Evolutionary conservation across 2,888 invertebrate genomes (phyloP), one percentile per base, ranked within the genome.

Genomic region (Drosophila austrosaltans): DNA sequence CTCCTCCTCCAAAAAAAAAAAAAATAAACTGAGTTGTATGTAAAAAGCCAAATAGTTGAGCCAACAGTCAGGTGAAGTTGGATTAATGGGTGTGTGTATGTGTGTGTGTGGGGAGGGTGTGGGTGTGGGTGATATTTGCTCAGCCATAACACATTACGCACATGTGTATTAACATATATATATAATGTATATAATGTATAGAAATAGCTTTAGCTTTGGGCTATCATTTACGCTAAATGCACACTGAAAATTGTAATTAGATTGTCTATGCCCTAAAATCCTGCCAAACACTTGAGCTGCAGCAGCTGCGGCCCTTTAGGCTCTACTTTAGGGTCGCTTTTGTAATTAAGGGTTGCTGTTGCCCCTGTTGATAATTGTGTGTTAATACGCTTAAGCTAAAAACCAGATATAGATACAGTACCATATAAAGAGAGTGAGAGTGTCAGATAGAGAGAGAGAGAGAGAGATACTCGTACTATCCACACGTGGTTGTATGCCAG

Each of bases 211-310:
- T 63, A 54, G 62, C 67, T 48, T 42, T 58, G 72, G 73, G 61
- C 67, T 72, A 66, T 87, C 78, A 88, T 87, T 87, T 76, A 88
- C 88, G 86, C 86, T 86, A 80, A 87, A 82, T 80, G 82, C 88
- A 82, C 83, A 78, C 81, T 68, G 72, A 68, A 67, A 77, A 71
- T 79, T 42, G 63, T 84, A 83, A 88, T 88, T 88, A 88, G 79
- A 77, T 83, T 88, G 79, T 88, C 78, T 78, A 66, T 69, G 84
- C 84, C 68, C 58, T 66, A 53, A 72, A 86, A 86, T 85, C 77
- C 71, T 71, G 62, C 28, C 61, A 28, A 66, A 65, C 61, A 63
- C 69, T 73, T 75, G 54, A 72, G 59, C 48, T 53, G 63, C 20
- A 39, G 53, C 78, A 70, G 74, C 48, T 63, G 78, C 75, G 75